Base-by-base conservation (phyloP, 2,797 vertebrate genomes). In the Gymnoscopelus braueri region DNA sequence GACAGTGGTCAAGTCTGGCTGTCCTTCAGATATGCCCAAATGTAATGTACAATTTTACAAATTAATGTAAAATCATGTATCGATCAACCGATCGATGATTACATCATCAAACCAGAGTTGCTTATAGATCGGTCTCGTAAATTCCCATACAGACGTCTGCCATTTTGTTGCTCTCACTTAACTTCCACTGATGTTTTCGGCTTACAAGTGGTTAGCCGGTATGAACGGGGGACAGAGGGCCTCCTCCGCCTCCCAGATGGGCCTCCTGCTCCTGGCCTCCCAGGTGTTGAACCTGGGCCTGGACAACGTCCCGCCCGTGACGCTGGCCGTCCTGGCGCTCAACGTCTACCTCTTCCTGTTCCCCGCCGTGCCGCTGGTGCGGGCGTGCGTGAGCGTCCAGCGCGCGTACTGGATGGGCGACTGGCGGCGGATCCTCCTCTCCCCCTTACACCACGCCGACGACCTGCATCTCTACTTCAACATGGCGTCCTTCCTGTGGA, bases 401-500 rank as follows among this genome's bases (percentile, higher is more conserved):
- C 84, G 94, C 57, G 90, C 91, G 0, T 95, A 92, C 87, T 84
- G 93, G 87, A 67, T 39, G 0, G 75, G 49, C 19, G 96, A 97
- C 71, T 99, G 97, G 97, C 88, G 87, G 0, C 95, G 97, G 48
- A 85, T 99, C 0, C 76, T 98, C 32, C 92, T 98, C 2, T 94
- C 97, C 1, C 96, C 96, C 0, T 47, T 98, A 65, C 97, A 99
- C 89, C 98, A 99, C 1, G 94, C 47, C 0, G 94, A 98, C 5
- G 97, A 98, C 35, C 95, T 91, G 94, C 98, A 99, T 61, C 94
- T 99, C 13, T 99, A 99, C 82, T 99, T 96, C 87, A 99, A 99
- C 83, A 99, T 99, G 97, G 86, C 53, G 1, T 99, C 97, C 53
- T 92, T 99, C 82, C 89, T 99, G 9, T 98, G 96, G 95, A 99